phyloP scores from a whole-genome alignment of 2,888 invertebrate species.

The Asteroscopus sphinx region DNA sequence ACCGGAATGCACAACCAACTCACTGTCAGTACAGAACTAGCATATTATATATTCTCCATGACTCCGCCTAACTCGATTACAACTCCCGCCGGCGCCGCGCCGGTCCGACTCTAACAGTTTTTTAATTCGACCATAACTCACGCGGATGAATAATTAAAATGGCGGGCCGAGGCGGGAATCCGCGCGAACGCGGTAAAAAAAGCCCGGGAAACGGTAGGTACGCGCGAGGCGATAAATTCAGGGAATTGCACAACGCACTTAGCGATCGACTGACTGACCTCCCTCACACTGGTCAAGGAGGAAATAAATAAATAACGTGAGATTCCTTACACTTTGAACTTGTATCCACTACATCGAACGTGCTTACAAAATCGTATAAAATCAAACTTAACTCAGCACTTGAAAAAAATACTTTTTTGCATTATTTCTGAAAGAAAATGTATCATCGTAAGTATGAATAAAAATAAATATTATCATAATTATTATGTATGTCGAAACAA shows the following conservation, averaged over 20 bases:
- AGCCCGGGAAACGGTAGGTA: conserved; percentile 68
- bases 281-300: conserved; percentile 65
- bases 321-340: conserved; percentile 40
- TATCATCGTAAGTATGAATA: not conserved
- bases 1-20: conserved; percentile 25
- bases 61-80: conserved; percentile 87
- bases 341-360: conserved; percentile 3
- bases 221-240: conserved; percentile 82
- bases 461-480: no score
- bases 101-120: conserved; percentile 89
- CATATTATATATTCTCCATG: conserved; percentile 86
- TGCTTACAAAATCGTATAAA: not conserved
- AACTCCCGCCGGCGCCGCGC: conserved; percentile 80
- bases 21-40: conserved; percentile 51
- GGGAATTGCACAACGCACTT: conserved; percentile 87
- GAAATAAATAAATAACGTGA: conserved; percentile 54
- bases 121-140: conserved; percentile 91
- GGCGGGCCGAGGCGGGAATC: conserved; percentile 82
- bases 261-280: conserved; percentile 73
- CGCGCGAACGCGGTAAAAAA: conserved; percentile 83
- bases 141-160: conserved; percentile 89
- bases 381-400: no score
- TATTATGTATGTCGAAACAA: conserved; percentile 32
- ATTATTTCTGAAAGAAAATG: no score
- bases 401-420: no score